These are phyloP conservation scores for Hemibagrus guttatus DNA, from an alignment of 2,797 vertebrate species.

Conservation along the genomic window DNA sequence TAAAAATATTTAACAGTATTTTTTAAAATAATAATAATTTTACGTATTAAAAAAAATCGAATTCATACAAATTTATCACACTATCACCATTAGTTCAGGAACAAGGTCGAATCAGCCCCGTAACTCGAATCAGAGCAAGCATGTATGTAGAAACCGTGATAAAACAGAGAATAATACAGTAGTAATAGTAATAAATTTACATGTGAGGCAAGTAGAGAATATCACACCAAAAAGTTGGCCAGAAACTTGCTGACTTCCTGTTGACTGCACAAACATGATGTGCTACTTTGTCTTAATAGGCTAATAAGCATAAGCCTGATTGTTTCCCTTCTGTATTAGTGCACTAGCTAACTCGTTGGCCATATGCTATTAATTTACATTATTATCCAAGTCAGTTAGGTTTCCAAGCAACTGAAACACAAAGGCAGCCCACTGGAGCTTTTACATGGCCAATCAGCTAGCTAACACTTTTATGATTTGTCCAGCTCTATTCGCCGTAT, in stretches of 20 bases:
- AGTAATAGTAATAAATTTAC: not conserved
- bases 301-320: not conserved
- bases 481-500: not conserved
- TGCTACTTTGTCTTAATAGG: not conserved
- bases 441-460: not conserved
- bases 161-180: not conserved
- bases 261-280: not conserved
- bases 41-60: not conserved
- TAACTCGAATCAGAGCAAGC: not conserved
- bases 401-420: not conserved
- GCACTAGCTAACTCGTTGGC: too few species aligned
- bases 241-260: not conserved
- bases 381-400: not conserved
- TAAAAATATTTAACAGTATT: not conserved
- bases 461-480: conserved; percentile 1
- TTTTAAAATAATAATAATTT: not conserved
- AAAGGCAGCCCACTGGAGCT: not conserved
- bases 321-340: not conserved
- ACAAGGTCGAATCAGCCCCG: too few species aligned
- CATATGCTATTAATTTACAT: not conserved
- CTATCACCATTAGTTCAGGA: not conserved
- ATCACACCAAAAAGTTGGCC: not conserved
- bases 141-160: not conserved
- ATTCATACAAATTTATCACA: too few species aligned
- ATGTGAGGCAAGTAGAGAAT: not conserved